Evolutionary conservation across 1,140 invertebrate genomes (phyloP), one percentile per base, ranked within the genome.

Genomic region (Caligus rogercresseyi): DNA sequence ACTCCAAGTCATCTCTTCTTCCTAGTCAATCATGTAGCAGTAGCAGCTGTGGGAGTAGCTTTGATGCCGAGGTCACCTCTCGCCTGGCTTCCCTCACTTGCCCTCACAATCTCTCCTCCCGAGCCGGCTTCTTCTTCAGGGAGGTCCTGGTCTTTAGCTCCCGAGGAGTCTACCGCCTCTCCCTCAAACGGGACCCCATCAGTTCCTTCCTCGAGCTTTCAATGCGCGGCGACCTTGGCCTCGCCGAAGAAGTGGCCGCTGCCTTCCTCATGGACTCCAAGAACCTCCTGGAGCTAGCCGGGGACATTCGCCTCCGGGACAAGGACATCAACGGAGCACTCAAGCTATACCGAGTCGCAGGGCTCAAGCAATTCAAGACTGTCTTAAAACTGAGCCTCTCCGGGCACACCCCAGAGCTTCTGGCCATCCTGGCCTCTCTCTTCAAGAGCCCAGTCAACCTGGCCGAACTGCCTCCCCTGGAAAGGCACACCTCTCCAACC

Each of bases 401-500:
- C 43, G 57, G 57, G 51, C 57, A 43, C 24, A 19, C 43, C 15
- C 18, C 53, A 15, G 53, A 60, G 19, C 24, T 60, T 18, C 25
- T 60, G 15, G 21, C 16, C 2, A 14, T n/a, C 2, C 24, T 53
- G 15, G 15, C 21, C n/a, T 7, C 25, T 18, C 57, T 60, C 16
- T 31, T 54, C 16, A 54, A 54, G 53, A 54, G 15, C 26, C 25
- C 57, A 25, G 52, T 13, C 13, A 63, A 59, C 25, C 19, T 25
- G 3, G 54, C 54, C 1, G 19, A 13, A 13, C 25, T 4, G 57
- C 52, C 1, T 23, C 18, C 11, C 7, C 15, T 15, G 61, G 57
- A 20, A 56, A 4, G 21, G 25, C 25, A 14, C 61, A 63, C 25
- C 53, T 63, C 1, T 58, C 61, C 16, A 63, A 63, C 25, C 52